phyloP scores from a whole-genome alignment of 2,797 vertebrate species.

The Xerus rutilus region DNA sequence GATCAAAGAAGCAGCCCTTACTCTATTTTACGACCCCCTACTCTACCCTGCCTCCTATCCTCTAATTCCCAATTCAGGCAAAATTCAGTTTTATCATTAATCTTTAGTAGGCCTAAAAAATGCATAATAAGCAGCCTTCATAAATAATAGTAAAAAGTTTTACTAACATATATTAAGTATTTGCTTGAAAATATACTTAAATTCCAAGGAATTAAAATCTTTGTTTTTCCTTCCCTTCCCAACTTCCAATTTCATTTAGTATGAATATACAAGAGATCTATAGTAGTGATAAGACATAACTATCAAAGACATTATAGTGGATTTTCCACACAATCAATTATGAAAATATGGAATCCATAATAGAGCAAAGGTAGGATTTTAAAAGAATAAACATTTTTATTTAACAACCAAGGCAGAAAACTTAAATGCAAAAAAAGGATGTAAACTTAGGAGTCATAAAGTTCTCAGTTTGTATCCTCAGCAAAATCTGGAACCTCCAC shows the following conservation, averaged over 20 bases:
- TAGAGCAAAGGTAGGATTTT: background rate
- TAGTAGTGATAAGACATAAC: background rate
- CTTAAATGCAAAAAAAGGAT: conserved; percentile 26
- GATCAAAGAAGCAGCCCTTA: background rate
- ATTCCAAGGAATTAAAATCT: conserved; percentile 47
- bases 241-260: conserved; percentile 36
- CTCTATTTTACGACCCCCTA: background rate
- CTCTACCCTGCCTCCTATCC: too few species aligned
- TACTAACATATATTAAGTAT: background rate
- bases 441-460: background rate
- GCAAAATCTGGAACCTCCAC: conserved; percentile 16
- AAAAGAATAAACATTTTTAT: background rate
- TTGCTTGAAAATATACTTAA: background rate
- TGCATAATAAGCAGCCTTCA: conserved; percentile 31
- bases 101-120: conserved; percentile 17
- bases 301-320: background rate
- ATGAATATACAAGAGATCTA: conserved; percentile 30
- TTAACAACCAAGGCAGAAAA: conserved; percentile 18
- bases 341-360: conserved; percentile 2
- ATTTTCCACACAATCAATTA: background rate
- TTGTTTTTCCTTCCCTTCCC: conserved; percentile 43
- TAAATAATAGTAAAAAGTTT: conserved; percentile 43
- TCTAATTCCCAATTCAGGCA: conserved; percentile 17
- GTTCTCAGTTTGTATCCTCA: background rate
- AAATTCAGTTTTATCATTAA: background rate